phyloP scores from a whole-genome alignment of 2,113 vertebrate genomes.

The Sus scrofa region T2T-Sscrofa CM000826.6:102917001-102917500 shows the following conservation, averaged over 20 bases:
- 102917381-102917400: neutral
- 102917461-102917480: neutral
- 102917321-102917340: neutral
- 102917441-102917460: neutral
- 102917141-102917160: neutral
- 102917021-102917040: neutral
- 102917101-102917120: neutral
- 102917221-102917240: neutral
- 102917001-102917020: conserved; percentile 9
- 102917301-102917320: no score
- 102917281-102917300: neutral
- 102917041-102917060: neutral
- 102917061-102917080: neutral
- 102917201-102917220: neutral
- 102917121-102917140: neutral
- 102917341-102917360: neutral
- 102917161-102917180: neutral
- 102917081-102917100: conserved; percentile 35
- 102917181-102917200: neutral
- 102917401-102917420: neutral
- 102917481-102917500: neutral
- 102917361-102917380: neutral
- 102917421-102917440: neutral
- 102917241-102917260: neutral
- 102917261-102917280: neutral